These are phyloP conservation scores for Anisognathus igniventris DNA, from an alignment of 2,797 vertebrate species.

Conservation along the genomic window DNA sequence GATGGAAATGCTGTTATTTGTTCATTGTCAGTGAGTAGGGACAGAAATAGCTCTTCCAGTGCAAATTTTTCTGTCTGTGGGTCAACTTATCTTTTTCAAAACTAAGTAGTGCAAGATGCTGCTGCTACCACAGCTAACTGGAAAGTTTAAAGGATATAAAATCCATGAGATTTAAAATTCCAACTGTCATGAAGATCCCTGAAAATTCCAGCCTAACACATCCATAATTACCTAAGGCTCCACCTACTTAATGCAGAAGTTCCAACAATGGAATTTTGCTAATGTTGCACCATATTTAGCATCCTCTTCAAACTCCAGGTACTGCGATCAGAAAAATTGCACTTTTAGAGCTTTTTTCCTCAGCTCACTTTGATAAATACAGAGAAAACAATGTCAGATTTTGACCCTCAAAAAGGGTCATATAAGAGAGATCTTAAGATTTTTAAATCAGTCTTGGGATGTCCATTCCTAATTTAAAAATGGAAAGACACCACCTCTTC, in stretches of 20 bases:
- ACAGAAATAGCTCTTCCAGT: conserved; percentile 22
- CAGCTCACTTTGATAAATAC: background rate
- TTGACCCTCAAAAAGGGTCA: background rate
- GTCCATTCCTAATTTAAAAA: background rate
- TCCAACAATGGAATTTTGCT: background rate
- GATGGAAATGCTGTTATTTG: conserved; percentile 35
- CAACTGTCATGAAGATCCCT: background rate
- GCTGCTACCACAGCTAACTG: background rate
- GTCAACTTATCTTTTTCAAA: background rate
- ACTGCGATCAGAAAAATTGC: background rate
- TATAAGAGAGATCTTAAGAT: background rate
- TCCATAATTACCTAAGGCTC: background rate
- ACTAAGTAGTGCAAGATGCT: background rate
- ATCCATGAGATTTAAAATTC: background rate
- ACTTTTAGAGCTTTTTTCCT: background rate
- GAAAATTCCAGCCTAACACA: background rate
- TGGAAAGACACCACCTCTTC: background rate
- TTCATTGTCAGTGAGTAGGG: conserved; percentile 38
- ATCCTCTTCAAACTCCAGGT: background rate
- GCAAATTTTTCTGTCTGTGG: background rate
- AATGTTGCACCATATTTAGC: background rate
- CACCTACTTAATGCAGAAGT: background rate
- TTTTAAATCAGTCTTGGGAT: background rate
- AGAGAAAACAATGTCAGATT: background rate
- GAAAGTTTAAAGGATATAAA: background rate